Base-by-base conservation (phyloP, 2,888 invertebrate species). In the Prosapia bicincta region DNA sequence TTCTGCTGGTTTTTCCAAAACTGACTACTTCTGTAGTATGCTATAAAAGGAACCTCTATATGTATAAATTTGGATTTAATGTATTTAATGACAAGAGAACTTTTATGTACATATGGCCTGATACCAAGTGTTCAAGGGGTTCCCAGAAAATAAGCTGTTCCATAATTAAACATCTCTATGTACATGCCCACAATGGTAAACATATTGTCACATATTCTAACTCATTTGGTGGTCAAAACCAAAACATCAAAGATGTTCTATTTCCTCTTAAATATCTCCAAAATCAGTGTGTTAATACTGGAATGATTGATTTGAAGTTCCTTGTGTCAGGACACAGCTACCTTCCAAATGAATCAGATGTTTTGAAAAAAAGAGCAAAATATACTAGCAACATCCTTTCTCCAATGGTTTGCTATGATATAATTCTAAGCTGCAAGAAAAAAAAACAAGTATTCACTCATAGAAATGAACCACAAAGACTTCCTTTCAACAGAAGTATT, bases 301-400 rank as follows among this genome's bases (percentile, higher is more conserved):
- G 54, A 67, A 15, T 38, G n/a, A 30, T 30, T 13, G 3, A 38
- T 15, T 23, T 25, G 25, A 54, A 71, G 54, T 43, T 24, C 25
- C 24, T 71, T 20, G 71, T 32, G 10, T 43, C 38, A 7, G 38
- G 38, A 9, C 38, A 38, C 38, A 38, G 38, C 74, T 70, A 43
- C 74, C 70, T 24, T 71, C 71, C 25, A 76, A 74, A n/a, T 32
- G 71, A 76, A 25, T 26, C 70, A 10, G 76, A 76, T 30, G 74
- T 76, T 76, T 25, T 67, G 5, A 71, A 76, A 76, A 76, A 74
- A 26, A 66, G 26, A 38, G 74, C 74, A 69, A 74, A 74, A 32
- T 38, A 20, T 20, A 74, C n/a, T 24, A 69, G 20, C 69, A 74
- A 70, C 23, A 75, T 70, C 66, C 66, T 65, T 65, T 25, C 75